These are phyloP conservation scores for Misgurnus mizolepis DNA, from an alignment of 2,113 vertebrate species.

Conservation along the genomic window DNA sequence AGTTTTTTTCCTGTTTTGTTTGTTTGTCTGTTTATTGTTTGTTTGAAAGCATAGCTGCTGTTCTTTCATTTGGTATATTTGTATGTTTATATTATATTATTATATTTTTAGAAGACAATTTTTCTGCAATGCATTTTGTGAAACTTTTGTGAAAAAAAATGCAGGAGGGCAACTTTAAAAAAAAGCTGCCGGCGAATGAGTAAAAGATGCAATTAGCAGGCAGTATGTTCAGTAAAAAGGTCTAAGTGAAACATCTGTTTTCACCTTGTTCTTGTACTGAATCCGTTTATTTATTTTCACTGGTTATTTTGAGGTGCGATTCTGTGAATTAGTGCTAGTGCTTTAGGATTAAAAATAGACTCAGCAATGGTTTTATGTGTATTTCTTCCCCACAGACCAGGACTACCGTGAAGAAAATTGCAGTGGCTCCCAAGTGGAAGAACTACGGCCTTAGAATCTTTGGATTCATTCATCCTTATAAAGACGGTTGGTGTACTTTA, in stretches of 20 bases:
- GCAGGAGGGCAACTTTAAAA: no score
- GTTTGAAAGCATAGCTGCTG: no score
- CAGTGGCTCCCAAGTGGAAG: slow-evolving; percentile 97
- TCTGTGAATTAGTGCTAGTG: slow-evolving; percentile 20
- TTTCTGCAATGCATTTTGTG: no score
- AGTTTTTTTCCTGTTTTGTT: no score
- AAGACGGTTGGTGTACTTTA: slow-evolving; percentile 84
- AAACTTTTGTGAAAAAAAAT: no score
- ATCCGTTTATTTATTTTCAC: slow-evolving; percentile 6
- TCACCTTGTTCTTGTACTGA: slow-evolving; percentile 8
- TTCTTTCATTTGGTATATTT: no score
- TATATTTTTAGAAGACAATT: no score
- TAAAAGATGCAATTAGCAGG: background rate
- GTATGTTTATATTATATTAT: no score
- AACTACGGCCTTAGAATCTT: slow-evolving; percentile 96
- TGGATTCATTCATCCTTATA: slow-evolving; percentile 94
- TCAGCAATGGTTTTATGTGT: slow-evolving; percentile 4
- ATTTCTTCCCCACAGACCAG: slow-evolving; percentile 75
- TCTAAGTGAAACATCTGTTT: slow-evolving; percentile 16
- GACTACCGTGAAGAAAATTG: slow-evolving; percentile 92
- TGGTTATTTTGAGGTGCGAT: slow-evolving; percentile 22
- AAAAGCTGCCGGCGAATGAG: no score
- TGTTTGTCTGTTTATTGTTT: no score
- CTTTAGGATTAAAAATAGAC: slow-evolving; percentile 19
- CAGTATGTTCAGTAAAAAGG: background rate